A percentile compares a stretch with the other conserved stretches of the same genome.
These are phyloP conservation scores for Felis chaus DNA, from an alignment of 2,113 vertebrate genomes.

Conservation along the genomic window DNA sequence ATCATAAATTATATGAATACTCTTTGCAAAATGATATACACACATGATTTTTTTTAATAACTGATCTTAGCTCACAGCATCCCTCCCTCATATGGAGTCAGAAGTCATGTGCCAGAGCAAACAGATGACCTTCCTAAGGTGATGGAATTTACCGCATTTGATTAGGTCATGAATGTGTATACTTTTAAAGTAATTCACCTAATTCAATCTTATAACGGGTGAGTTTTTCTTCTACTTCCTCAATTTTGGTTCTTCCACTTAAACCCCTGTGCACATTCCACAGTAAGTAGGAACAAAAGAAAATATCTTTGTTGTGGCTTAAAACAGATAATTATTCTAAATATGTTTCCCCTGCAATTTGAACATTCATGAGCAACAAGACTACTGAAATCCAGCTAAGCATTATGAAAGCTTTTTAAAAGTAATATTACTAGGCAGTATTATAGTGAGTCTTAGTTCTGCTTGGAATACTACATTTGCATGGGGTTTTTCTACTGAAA, in stretches of 20 bases:
- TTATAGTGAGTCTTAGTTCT: conserved; percentile 67
- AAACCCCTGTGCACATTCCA: conserved; percentile 33
- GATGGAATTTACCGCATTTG: background rate
- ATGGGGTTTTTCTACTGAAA: conserved; percentile 63
- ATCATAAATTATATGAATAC: background rate
- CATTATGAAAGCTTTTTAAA: conserved; percentile 72
- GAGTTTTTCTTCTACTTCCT: conserved; percentile 21
- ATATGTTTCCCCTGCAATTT: conserved; percentile 74
- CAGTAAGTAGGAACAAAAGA: conserved; percentile 62
- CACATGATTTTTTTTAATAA: background rate
- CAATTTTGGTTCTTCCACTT: conserved; percentile 43
- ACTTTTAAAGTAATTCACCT: background rate
- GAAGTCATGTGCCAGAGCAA: background rate
- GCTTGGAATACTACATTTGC: conserved; percentile 68
- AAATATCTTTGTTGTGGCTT: conserved; percentile 65
- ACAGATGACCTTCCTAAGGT: background rate
- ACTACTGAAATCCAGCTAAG: conserved; percentile 66
- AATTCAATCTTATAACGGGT: background rate
- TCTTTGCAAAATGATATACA: background rate
- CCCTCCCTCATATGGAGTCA: background rate
- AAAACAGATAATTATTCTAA: conserved; percentile 75
- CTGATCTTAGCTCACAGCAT: background rate
- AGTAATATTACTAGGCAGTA: conserved; percentile 56
- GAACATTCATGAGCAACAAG: conserved; percentile 73
- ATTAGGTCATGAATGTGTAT: background rate